A percentile compares a stretch with the other conserved stretches of the same genome.
phyloP scores from a whole-genome alignment of 2,797 vertebrate species.

The Varecia variegata region DNA sequence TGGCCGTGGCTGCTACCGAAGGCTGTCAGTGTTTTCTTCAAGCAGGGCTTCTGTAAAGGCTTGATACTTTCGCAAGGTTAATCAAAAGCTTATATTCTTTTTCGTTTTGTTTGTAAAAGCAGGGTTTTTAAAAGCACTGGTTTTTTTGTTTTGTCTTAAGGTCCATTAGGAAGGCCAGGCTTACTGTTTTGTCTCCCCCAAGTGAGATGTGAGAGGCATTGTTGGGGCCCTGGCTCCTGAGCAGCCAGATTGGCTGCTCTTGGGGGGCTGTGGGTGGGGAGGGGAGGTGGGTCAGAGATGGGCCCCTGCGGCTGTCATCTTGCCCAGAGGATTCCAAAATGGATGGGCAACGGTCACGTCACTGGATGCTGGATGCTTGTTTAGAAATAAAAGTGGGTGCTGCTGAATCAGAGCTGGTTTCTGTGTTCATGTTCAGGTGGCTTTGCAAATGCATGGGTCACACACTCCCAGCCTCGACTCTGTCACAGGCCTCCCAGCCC shows the following conservation, averaged over 20 bases:
- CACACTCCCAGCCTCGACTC: neutral
- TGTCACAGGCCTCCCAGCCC: neutral
- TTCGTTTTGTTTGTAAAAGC: neutral
- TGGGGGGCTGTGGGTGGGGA: neutral
- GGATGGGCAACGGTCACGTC: neutral
- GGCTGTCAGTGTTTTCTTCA: neutral
- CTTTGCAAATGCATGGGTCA: neutral
- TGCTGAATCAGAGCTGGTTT: neutral
- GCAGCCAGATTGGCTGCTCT: neutral
- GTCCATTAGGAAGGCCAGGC: neutral
- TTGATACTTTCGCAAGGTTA: neutral
- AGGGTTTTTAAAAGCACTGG: neutral
- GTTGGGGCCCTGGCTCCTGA: neutral
- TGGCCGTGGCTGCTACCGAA: neutral
- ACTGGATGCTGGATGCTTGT: constrained; percentile 24
- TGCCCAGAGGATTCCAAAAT: neutral
- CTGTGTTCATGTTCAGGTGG: neutral
- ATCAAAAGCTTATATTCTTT: neutral
- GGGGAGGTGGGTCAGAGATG: neutral
- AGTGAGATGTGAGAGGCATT: neutral
- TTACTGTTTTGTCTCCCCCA: neutral
- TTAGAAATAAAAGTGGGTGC: constrained; percentile 53
- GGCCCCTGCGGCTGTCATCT: neutral
- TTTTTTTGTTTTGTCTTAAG: neutral
- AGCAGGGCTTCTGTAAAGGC: neutral